Evolutionary conservation across 23 tunicate species (phyloP).

Genomic region (Oikopleura albicans): DNA sequence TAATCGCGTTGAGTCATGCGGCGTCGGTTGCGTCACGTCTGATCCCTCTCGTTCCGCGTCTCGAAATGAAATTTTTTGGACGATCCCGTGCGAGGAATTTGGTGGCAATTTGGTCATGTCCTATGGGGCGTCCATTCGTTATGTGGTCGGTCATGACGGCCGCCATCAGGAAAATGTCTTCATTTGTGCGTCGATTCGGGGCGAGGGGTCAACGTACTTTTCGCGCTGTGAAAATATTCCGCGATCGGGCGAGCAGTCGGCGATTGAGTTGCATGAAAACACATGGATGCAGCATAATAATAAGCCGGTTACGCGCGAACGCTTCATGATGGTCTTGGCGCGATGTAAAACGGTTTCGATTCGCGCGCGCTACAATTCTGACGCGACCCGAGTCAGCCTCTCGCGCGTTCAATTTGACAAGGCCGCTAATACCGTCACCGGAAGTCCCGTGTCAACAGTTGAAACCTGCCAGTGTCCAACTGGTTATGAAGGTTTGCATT

Average conservation of each 20-base stretch:
- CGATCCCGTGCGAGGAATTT: not conserved
- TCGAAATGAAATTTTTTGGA: not conserved
- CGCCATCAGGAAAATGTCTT: not conserved
- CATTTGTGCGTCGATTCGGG: not conserved
- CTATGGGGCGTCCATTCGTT: not conserved
- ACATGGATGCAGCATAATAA: not conserved
- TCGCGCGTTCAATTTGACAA: constrained; percentile 54
- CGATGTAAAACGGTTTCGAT: constrained; percentile 41
- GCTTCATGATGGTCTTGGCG: constrained; percentile 75
- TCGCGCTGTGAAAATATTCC: not conserved
- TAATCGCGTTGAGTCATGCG: not conserved
- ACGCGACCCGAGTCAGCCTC: constrained; percentile 27
- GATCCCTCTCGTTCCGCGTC: not conserved
- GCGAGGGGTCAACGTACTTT: not conserved
- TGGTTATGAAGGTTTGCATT: constrained; percentile 91
- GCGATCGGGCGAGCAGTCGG: not conserved
- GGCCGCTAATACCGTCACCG: constrained; percentile 32
- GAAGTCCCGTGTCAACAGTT: constrained; percentile 38
- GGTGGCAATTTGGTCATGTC: not conserved
- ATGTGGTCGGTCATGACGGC: not conserved
- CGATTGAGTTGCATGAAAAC: not conserved
- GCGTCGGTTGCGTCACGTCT: not conserved
- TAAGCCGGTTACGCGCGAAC: constrained; percentile 32
- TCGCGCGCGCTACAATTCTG: constrained; percentile 37
- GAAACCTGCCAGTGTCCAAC: constrained; percentile 79